Base-by-base conservation (phyloP, 2,888 invertebrate genomes). In the Hypomecis atomaria region DNA sequence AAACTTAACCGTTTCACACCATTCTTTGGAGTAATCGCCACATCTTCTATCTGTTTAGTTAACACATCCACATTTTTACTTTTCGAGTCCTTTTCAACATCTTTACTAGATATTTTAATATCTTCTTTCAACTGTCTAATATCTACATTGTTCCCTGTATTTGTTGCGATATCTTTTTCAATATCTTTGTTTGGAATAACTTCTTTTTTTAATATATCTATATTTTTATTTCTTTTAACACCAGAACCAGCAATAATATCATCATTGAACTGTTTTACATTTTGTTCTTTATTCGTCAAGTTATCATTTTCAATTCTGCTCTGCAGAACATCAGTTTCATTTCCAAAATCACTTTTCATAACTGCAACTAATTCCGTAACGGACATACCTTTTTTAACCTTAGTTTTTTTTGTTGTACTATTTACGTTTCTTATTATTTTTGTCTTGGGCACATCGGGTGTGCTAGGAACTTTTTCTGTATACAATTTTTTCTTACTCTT, bases 401-500 rank as follows among this genome's bases (percentile, higher is more conserved):
- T 77, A 48, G 61, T 73, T 62, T 90, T 90, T 65, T 91, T 89
- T 0, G 81, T 80, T 6, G 88, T 85, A 52, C 82, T 86, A 61
- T 82, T 85, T 0, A 81, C 82, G 67, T 79, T 82, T 65, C 83
- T 80, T 68, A 56, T 72, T 79, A n/a, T 10, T 63, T 81, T 86
- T 0, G 62, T 65, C 57, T 78, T 86, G 0, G 81, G 78, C 1
- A 86, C 75, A 59, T 89, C 87, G 0, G 91, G 91, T 5, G 89
- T 89, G 59, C 71, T 82, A 0, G 85, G 86, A 6, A 89, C 72
- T 23, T 72, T 76, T 42, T 72, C 92, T 0, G 91, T 91, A 44
- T 87, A 91, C 57, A 91, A 72, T 67, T 89, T 89, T 59, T 88
- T 90, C 54, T 89, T 91, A 0, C 85, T 84, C 67, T 83, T 85